A percentile compares a stretch with the other conserved stretches of the same genome.
These are phyloP conservation scores for Burhinus bistriatus DNA, from an alignment of 2,113 vertebrate genomes.

Conservation along the genomic window DNA sequence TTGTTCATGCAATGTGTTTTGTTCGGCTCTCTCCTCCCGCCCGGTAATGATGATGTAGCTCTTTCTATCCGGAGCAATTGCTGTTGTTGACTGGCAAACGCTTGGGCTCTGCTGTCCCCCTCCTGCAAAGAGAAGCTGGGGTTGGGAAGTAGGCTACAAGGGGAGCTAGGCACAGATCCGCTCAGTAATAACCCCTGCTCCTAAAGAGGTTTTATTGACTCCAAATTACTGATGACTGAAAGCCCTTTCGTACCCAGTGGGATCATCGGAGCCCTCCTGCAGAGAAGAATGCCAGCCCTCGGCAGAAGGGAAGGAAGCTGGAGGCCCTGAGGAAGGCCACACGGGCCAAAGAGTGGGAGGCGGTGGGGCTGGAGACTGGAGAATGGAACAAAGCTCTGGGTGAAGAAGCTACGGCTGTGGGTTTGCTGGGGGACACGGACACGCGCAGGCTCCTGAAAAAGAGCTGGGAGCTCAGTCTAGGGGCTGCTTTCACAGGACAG, in stretches of 20 bases:
- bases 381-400: not conserved
- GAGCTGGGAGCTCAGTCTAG: not conserved
- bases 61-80: slow-evolving; percentile 40
- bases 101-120: not conserved
- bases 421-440: not conserved
- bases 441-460: not conserved
- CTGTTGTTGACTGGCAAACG: not conserved
- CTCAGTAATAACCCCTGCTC: not conserved
- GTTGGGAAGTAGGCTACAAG: not conserved
- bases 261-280: not conserved
- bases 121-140: not conserved
- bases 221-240: slow-evolving; percentile 17
- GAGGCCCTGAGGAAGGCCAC: not conserved
- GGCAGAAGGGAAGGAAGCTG: not conserved
- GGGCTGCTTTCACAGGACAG: not conserved
- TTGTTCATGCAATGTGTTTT: slow-evolving; percentile 12
- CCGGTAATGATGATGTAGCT: slow-evolving; percentile 21
- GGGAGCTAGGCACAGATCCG: not conserved
- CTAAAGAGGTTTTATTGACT: slow-evolving; percentile 17
- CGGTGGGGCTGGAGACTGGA: not conserved
- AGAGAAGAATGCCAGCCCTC: not conserved
- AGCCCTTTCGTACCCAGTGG: not conserved
- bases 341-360: not conserved
- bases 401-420: accelerated
- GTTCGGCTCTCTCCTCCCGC: not conserved